Conservation (phyloP, 2,797 vertebrate genomes). For the Rousettus madagascariensis region DNA sequence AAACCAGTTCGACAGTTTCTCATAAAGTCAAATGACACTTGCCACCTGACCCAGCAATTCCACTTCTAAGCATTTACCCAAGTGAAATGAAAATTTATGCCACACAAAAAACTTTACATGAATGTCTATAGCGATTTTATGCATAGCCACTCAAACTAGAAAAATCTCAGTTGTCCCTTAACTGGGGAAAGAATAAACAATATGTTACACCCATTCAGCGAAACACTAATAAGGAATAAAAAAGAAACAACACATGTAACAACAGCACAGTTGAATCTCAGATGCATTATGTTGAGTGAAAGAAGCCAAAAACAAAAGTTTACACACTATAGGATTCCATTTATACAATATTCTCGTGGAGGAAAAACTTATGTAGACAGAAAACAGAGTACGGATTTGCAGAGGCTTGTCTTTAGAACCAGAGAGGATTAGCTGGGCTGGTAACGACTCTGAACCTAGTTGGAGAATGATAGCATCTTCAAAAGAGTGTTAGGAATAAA, state of each 20-base stretch:
- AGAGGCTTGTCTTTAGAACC: not conserved
- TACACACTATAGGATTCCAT: not conserved
- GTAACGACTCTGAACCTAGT: not conserved
- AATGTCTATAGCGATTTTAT: not conserved
- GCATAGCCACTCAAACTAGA: not conserved
- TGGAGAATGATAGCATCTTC: not conserved
- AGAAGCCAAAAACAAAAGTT: constrained; percentile 16
- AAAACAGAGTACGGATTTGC: not conserved
- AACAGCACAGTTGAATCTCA: not conserved
- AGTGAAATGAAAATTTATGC: not conserved
- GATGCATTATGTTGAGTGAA: not conserved
- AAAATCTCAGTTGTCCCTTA: not conserved
- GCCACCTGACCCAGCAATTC: not conserved
- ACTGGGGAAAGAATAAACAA: not conserved
- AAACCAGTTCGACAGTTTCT: constrained; percentile 23
- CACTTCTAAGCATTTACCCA: not conserved
- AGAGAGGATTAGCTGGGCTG: not conserved
- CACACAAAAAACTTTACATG: not conserved
- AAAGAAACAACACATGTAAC: not conserved
- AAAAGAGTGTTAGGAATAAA: not conserved
- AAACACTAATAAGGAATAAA: not conserved
- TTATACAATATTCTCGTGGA: not conserved
- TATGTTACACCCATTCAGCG: not conserved
- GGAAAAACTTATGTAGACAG: not conserved
- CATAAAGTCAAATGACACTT: not conserved